Evolutionary conservation across 2,888 invertebrate genomes (phyloP), one percentile per base, ranked within the genome.

Genomic region (Drosophila anceps): DNA sequence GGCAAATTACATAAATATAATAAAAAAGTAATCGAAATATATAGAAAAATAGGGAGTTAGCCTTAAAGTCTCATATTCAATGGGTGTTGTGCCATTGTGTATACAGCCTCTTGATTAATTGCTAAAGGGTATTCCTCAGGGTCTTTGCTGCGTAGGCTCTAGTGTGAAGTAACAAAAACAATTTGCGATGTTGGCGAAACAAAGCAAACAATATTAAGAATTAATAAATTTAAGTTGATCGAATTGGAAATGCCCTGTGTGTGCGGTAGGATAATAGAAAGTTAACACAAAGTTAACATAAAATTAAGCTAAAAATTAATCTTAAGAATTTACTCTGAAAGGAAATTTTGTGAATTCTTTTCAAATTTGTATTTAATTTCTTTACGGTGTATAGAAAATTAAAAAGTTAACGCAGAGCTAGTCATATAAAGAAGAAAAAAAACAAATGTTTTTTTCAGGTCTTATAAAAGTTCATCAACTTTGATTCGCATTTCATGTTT

Each of bases 141-240:
- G 31, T 27, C 15, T 46, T 46, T 27, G 46, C 15, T 9, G 15
- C 9, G 15, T 46, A 8, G 13, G 8, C 24, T 15, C 44, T 15
- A 8, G 46, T 27, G 46, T 46, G 46, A 46, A 46, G 27, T 27
- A 46, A 41, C 60, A 44, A 41, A 44, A 31, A 60, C 64, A 48
- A 66, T 35, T 37, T 70, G 66, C 58, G 67, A 54, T 64, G 66
- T 61, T 63, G 67, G 80, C 76, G 37, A 58, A 75, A 64, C 20
- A 60, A 51, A 48, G 9, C 4, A 44, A 51, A 55, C 29, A 43
- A 12, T n/a, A 33, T 18, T 13, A 35, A 18, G 0, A 2, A 50
- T 50, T 18, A 50, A 31, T 31, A 4, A 3, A 33, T 4, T 13
- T 20, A 3, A 9, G 12, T 15, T 46, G 29, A 5, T 13, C 18